A percentile compares a stretch with the other conserved stretches of the same genome.
Conservation (phyloP, 2,888 invertebrate genomes). For the Halocaridina rubra region DNA sequence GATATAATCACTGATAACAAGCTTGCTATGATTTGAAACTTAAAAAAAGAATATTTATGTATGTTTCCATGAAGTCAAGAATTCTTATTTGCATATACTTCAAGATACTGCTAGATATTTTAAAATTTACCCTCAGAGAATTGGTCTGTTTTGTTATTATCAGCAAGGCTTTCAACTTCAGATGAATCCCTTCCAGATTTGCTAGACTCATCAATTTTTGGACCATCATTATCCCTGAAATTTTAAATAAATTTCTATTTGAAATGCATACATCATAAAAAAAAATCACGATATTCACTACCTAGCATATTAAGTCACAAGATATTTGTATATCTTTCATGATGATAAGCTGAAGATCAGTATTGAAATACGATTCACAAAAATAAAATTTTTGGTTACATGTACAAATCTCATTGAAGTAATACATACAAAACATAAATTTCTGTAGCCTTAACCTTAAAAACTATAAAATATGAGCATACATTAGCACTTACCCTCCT, state of each 20-base stretch:
- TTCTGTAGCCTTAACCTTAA: too few species aligned
- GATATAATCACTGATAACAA: background rate
- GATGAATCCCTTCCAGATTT: slow-evolving; percentile 70
- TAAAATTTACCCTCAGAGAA: slow-evolving; percentile 64
- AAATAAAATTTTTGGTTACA: too few species aligned
- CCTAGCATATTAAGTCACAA: too few species aligned
- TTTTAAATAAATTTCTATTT: too few species aligned
- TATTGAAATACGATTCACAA: too few species aligned
- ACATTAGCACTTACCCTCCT: slow-evolving; percentile 28
- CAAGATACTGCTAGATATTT: background rate
- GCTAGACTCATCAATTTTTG: slow-evolving; percentile 68
- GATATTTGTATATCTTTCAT: too few species aligned
- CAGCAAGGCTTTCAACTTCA: slow-evolving; percentile 65
- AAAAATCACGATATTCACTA: too few species aligned
- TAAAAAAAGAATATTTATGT: background rate
- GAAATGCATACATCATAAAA: too few species aligned
- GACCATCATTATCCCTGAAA: slow-evolving; percentile 65
- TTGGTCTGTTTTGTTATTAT: slow-evolving; percentile 68
- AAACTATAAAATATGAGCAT: too few species aligned
- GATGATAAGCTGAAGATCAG: too few species aligned
- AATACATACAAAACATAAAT: too few species aligned
- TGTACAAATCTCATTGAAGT: too few species aligned
- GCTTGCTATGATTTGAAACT: background rate
- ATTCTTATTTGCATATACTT: background rate
- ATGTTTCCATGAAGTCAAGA: background rate